phyloP scores from a whole-genome alignment of 2,797 vertebrate genomes.

The Hephaestus fuliginosus region DNA sequence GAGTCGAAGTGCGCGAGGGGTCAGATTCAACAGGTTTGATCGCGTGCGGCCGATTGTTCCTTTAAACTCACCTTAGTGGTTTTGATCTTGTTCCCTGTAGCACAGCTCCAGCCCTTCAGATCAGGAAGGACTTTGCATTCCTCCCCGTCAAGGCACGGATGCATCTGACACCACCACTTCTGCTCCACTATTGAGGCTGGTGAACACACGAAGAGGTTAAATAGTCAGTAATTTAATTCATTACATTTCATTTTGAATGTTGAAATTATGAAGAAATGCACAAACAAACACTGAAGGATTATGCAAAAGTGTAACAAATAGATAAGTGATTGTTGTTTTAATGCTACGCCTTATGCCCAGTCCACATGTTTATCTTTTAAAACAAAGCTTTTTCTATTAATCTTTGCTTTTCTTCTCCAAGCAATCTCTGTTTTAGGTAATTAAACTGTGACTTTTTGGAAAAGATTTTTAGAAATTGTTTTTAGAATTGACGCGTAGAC shows the following conservation, averaged over 20 bases:
- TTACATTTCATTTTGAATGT: not conserved
- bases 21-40: conserved; percentile 60
- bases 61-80: conserved; percentile 92
- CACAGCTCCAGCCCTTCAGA: conserved; percentile 98
- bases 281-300: not conserved
- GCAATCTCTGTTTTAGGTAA: no score
- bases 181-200: conserved; percentile 97
- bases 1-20: conserved; percentile 12
- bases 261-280: not conserved
- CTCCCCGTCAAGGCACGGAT: conserved; percentile 97
- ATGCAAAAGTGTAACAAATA: not conserved
- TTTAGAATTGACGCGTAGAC: no score
- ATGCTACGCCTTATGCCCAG: no score
- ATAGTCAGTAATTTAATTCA: not conserved
- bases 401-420: no score
- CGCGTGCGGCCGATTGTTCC: not conserved
- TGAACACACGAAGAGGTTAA: conserved; percentile 42
- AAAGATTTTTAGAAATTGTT: no score
- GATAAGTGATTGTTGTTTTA: not conserved
- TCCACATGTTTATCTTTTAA: no score
- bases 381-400: no score
- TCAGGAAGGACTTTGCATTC: conserved; percentile 99
- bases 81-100: conserved; percentile 98
- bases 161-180: conserved; percentile 99
- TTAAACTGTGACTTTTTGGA: no score